Evolutionary conservation across 2,888 invertebrate genomes (phyloP), one percentile per base, ranked within the genome.

Genomic region (Apodemia mormo): DNA sequence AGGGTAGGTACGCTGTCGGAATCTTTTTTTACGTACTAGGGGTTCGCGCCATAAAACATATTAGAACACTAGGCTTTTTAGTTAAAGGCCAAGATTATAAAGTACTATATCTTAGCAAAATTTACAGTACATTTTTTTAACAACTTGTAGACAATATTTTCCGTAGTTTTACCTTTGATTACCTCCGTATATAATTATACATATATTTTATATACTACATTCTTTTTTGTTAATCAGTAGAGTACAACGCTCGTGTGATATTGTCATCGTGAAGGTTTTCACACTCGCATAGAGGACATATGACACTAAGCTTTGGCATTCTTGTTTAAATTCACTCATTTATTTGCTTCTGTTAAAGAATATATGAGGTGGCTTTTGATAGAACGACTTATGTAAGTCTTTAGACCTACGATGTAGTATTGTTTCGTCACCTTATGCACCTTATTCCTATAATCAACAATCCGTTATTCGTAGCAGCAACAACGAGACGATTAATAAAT

Each of bases 181-280:
- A 54, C 52, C 8, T 54, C 52, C 14, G 2, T 54, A 54, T 54
- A 54, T 54, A 54, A 22, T 22, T 54, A 22, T 54, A 54, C 22
- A 54, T 54, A 54, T 22, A 54, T 54, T 54, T n/a, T 22, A 54
- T 22, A 54, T 22, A 8, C 8, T 54, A 54, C 14, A 52, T 8
- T 8, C 4, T 49, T 52, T 45, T 49, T 49, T 49, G 12, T 54
- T 54, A 54, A 22, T 43, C n/a, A n/a, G 12, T 54, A 54, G 22
- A 54, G 22, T 22, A 54, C 7, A 0, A 54, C 22, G 8, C 22
- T 54, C 7, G 54, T 54, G 54, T 54, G 54, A 54, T 54, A 54
- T 22, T 54, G 54, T 54, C 54, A 54, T 54, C 54, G 52, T 54
- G 52, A 22, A 54, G 52, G 52, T 54, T 54, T 54, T 54, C 52